phyloP scores from a whole-genome alignment of 2,113 vertebrate species.

The Peromyscus polionotus region DNA sequence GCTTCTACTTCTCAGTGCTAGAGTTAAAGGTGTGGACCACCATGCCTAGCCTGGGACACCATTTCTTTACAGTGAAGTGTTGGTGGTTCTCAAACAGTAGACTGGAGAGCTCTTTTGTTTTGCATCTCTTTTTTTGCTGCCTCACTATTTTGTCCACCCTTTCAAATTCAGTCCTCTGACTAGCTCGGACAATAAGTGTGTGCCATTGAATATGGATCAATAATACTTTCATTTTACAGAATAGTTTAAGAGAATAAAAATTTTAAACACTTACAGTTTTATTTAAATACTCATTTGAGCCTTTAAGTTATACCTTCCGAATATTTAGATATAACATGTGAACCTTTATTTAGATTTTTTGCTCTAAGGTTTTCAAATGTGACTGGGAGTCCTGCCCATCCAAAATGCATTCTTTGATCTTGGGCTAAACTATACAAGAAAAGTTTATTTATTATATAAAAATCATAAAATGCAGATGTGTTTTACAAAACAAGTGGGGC shows the following conservation, averaged over 20 bases:
- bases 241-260: neutral
- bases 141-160: neutral
- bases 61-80: constrained; percentile 50
- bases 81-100: neutral
- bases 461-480: neutral
- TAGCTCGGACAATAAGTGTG: neutral
- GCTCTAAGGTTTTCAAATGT: neutral
- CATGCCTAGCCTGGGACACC: neutral
- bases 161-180: neutral
- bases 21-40: neutral
- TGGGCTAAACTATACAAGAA: neutral
- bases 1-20: neutral
- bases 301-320: constrained; percentile 36
- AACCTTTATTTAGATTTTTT: constrained; percentile 30
- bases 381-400: neutral
- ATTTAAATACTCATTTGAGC: constrained; percentile 42
- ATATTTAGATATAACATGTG: constrained; percentile 24
- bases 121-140: neutral
- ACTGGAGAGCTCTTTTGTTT: constrained; percentile 28
- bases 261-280: constrained; percentile 2
- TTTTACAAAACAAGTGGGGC: neutral
- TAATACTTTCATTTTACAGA: neutral
- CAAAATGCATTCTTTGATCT: neutral
- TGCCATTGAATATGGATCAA: neutral
- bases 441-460: neutral